Base-by-base conservation (phyloP, 2,888 invertebrate species). In the Cantharis lateralis region DNA sequence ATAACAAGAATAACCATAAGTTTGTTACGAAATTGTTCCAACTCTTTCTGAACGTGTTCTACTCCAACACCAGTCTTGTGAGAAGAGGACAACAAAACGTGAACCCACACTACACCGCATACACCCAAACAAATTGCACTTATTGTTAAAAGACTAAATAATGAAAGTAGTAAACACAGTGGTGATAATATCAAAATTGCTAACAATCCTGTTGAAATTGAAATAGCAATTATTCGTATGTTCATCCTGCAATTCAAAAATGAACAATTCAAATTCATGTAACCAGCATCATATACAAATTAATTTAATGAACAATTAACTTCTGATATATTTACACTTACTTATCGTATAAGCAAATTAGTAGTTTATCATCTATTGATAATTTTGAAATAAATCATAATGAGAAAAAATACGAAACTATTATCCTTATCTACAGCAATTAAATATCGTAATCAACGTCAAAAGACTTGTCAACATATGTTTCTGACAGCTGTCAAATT, bases 81-180 rank as follows among this genome's bases (percentile, higher is more conserved):
- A 68, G 91, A 91, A 15, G 93, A 91, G 18, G 93, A 93, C 61
- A 93, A 87, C 77, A 91, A 90, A 72, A 93, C 88, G 85, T 93
- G 93, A 78, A 93, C 91, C 90, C 92, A 91, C 83, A 93, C 87
- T 69, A 90, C 89, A 70, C 88, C 85, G 62, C 88, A 83, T 32
- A 89, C 86, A 66, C 90, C 90, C 48, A 90, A 82, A 69, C 85
- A 63, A 20, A 85, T 76, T 24, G 84, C 81, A 15, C 81, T 79
- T 26, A 84, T 7, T 70, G 86, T 84, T 68, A 87, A 81, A 72
- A 85, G 18, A 72, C 78, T 68, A 73, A 86, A 82, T 32, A 84
- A 74, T 15, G 84, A 75, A 72, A 83, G 80, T 62, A 84, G 82
- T 10, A 85, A 80, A 81, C 86, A 87, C 83, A 80, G 79, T 77